These are phyloP conservation scores for Athene noctua DNA, from an alignment of 2,113 vertebrate genomes.

Conservation along the genomic window DNA sequence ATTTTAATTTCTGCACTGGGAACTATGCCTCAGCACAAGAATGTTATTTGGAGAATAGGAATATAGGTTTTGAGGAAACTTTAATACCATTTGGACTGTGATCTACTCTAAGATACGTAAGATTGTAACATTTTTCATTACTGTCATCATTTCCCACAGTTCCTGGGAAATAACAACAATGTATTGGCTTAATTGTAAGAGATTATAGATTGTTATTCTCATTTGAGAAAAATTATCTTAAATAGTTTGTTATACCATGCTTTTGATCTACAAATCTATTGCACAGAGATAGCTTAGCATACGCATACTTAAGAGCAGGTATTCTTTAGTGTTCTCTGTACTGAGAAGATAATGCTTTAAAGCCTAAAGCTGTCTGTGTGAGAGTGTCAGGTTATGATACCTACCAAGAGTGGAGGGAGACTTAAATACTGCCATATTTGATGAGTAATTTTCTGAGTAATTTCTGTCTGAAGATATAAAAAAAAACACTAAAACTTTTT, in stretches of 20 bases:
- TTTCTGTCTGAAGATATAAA: neutral
- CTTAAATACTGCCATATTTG: neutral
- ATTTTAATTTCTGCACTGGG: neutral
- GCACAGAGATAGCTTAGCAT: neutral
- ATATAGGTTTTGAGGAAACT: neutral
- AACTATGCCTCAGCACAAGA: neutral
- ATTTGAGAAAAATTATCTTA: neutral
- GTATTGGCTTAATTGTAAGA: slow-evolving; percentile 4
- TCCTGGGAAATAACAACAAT: slow-evolving; percentile 1
- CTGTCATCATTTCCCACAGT: neutral
- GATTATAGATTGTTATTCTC: neutral
- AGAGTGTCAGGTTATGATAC: neutral
- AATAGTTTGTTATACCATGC: accelerated
- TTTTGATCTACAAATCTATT: neutral
- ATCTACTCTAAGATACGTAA: neutral
- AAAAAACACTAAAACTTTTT: neutral
- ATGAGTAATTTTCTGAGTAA: neutral
- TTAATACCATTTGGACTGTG: neutral
- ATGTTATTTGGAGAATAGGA: neutral
- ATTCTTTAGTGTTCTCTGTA: neutral
- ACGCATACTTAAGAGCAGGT: neutral
- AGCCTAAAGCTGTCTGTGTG: neutral
- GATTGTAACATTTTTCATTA: neutral
- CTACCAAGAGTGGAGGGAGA: neutral
- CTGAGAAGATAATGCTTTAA: neutral